Percentiles rank a stretch among this genome's conserved stretches.
These are phyloP conservation scores for Acrobeloides nanus DNA, from an alignment of 2,888 invertebrate species.

Conservation along the genomic window DNA sequence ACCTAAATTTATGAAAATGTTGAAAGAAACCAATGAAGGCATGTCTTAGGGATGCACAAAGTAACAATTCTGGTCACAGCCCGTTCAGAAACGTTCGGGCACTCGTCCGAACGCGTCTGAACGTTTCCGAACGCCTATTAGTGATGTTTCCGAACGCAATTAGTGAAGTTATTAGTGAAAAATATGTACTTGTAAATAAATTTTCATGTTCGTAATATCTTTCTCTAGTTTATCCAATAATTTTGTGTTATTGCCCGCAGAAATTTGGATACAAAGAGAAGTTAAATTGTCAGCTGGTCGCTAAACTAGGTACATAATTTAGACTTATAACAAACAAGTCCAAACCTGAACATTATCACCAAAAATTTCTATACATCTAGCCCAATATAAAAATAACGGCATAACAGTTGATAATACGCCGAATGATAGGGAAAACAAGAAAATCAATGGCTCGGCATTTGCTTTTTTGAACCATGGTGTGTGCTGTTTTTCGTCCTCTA, in stretches of 20 bases:
- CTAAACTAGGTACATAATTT: not conserved
- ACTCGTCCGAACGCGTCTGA: no score
- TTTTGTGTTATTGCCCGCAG: conserved; percentile 28
- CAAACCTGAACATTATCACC: not conserved
- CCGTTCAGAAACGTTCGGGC: no score
- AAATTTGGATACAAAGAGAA: conserved; percentile 27
- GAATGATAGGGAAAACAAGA: conserved; percentile 22
- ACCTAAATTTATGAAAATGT: conserved; percentile 21
- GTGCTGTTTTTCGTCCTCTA: no score
- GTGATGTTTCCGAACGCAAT: no score
- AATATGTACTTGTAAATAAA: conserved; percentile 39
- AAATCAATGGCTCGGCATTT: conserved; percentile 27
- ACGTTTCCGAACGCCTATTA: no score
- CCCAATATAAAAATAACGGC: conserved; percentile 25
- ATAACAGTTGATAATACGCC: conserved; percentile 23
- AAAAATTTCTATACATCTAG: conserved; percentile 25
- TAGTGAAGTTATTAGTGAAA: conserved; percentile 30
- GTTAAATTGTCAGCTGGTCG: conserved; percentile 7
- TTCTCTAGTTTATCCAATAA: conserved; percentile 39
- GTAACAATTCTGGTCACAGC: not conserved
- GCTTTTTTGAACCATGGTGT: no score
- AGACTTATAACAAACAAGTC: not conserved
- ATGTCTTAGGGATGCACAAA: no score
- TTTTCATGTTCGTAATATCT: conserved; percentile 39
- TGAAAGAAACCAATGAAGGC: not conserved